phyloP scores from a whole-genome alignment of 2,888 invertebrate genomes.

The Cistogaster globosa region DNA sequence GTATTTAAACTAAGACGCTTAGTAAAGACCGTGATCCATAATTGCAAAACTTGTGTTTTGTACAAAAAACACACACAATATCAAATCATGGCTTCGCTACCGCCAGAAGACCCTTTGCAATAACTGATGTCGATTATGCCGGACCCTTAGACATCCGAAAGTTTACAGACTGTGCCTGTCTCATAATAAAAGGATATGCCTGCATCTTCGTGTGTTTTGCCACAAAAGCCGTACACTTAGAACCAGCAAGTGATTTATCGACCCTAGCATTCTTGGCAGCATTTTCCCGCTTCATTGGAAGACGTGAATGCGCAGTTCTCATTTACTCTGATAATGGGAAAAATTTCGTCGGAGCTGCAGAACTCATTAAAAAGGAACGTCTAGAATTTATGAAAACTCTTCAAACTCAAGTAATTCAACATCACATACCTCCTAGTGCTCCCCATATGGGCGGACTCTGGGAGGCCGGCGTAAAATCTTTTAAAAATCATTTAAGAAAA shows the following conservation, averaged over 20 bases:
- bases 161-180: background rate
- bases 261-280: background rate
- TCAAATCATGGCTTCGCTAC: too few relatives aligned
- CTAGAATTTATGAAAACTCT: too few relatives aligned
- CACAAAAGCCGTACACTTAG: too few relatives aligned
- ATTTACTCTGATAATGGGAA: conserved; percentile 26
- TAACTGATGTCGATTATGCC: background rate
- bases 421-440: too few relatives aligned
- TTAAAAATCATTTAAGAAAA: conserved; percentile 36
- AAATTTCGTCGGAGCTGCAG: background rate
- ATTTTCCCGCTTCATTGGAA: background rate
- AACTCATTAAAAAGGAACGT: conserved; percentile 1
- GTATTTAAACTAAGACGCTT: too few relatives aligned
- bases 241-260: background rate
- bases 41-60: too few relatives aligned
- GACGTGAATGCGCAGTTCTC: background rate
- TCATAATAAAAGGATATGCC: background rate
- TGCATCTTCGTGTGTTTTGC: background rate
- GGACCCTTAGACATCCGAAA: background rate
- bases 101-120: too few relatives aligned
- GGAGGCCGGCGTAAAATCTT: too few relatives aligned
- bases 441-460: too few relatives aligned
- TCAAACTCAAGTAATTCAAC: too few relatives aligned
- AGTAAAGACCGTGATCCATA: too few relatives aligned
- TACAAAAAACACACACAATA: too few relatives aligned